Evolutionary conservation across 2,797 vertebrate genomes (phyloP).

Genomic region (Peromyscus melanophrys): DNA sequence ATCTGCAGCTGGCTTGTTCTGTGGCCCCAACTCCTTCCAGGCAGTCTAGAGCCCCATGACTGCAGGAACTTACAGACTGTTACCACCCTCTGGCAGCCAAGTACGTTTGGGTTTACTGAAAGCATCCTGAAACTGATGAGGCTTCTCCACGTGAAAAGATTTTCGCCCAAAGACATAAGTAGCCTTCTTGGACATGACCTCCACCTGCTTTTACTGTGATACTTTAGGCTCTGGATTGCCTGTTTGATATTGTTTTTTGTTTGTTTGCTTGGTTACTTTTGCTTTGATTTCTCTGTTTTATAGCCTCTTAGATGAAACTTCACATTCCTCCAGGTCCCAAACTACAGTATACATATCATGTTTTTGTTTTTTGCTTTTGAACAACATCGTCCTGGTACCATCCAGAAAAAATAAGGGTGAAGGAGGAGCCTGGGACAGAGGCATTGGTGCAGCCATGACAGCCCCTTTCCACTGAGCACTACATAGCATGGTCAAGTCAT

Average conservation of each 20-base stretch:
- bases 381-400: not conserved
- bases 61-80: not conserved
- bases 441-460: too few species aligned
- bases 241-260: not conserved
- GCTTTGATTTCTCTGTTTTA: conserved; percentile 7
- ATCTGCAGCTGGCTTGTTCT: not conserved
- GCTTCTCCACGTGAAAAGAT: not conserved
- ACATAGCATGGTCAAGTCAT: fast-evolving
- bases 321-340: not conserved
- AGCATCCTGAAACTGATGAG: not conserved
- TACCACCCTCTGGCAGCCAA: not conserved
- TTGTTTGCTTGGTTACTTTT: not conserved
- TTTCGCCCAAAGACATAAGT: not conserved
- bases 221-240: not conserved
- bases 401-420: not conserved
- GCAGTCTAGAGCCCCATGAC: not conserved
- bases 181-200: not conserved
- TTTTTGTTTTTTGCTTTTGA: not conserved
- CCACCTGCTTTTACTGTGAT: not conserved
- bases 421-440: not conserved
- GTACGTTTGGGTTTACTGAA: not conserved
- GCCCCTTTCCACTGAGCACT: not conserved
- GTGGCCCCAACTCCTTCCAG: not conserved
- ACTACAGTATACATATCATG: not conserved
- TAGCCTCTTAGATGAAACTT: conserved; percentile 15